Evolutionary conservation across 2,113 vertebrate species (phyloP).

Genomic region (human (Homo sapiens)): DNA sequence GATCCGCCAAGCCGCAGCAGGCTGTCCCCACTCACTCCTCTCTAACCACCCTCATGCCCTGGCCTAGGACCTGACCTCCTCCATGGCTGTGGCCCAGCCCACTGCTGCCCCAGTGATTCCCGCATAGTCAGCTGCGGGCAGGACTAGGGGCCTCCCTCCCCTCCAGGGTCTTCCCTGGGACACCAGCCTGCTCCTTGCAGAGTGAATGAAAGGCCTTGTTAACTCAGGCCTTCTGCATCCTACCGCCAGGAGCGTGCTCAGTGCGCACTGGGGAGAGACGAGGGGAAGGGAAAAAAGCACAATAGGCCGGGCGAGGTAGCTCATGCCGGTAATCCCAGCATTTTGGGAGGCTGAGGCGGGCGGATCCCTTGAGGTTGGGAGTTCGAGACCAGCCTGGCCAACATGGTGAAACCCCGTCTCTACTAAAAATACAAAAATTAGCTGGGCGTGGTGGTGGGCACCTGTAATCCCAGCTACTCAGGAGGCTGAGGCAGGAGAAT

Average conservation of each 20-base stretch:
- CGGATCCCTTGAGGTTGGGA: too few relatives aligned
- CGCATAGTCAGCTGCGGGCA: accelerated
- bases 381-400: too few relatives aligned
- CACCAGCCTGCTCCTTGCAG: neutral
- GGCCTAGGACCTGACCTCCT: neutral
- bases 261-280: neutral
- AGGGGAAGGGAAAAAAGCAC: neutral
- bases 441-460: too few relatives aligned
- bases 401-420: too few relatives aligned
- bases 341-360: too few relatives aligned
- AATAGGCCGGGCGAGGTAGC: too few relatives aligned
- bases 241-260: neutral
- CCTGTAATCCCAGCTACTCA: too few relatives aligned
- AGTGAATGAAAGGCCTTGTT: neutral
- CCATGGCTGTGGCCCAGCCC: neutral
- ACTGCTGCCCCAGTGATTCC: neutral
- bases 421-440: too few relatives aligned
- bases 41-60: accelerated
- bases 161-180: neutral
- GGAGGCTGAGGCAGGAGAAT: too few relatives aligned
- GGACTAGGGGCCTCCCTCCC: neutral
- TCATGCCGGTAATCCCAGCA: too few relatives aligned
- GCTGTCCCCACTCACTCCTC: neutral
- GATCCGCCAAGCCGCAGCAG: too few relatives aligned
- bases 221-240: neutral